Evolutionary conservation across 2,888 invertebrate species (phyloP).

Genomic region (Dynastes tityus): DNA sequence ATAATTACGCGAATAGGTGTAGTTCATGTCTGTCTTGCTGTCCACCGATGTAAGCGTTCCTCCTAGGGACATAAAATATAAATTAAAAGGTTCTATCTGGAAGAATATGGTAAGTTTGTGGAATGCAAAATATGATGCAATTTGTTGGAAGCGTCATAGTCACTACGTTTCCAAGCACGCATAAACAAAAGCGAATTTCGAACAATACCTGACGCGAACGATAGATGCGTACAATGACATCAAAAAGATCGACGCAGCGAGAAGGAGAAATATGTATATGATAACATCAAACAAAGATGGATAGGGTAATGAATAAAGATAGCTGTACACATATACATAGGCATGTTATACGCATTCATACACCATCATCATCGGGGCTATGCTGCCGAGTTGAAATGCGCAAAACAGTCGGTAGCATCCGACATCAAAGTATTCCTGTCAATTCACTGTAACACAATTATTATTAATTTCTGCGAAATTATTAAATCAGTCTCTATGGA

Average conservation of each 20-base stretch:
- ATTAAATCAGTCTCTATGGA: conserved; percentile 68
- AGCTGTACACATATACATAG: neutral
- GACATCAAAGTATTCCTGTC: conserved; percentile 68
- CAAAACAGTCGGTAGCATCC: conserved; percentile 54
- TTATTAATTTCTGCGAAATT: conserved; percentile 70
- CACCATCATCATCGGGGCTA: neutral
- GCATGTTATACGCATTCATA: neutral
- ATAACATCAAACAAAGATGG: conserved; percentile 23
- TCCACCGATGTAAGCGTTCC: too few species aligned
- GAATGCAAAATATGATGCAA: too few species aligned
- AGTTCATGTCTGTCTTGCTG: too few species aligned
- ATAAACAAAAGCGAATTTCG: conserved; percentile 65
- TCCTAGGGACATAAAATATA: too few species aligned
- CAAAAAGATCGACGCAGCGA: conserved; percentile 16
- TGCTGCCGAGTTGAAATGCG: conserved; percentile 64
- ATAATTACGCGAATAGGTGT: too few species aligned
- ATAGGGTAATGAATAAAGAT: conserved; percentile 29
- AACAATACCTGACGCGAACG: conserved; percentile 61
- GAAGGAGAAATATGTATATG: conserved; percentile 17
- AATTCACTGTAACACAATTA: conserved; percentile 69
- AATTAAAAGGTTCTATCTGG: too few species aligned
- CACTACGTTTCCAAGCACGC: conserved; percentile 46
- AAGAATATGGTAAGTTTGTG: too few species aligned
- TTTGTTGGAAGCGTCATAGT: too few species aligned
- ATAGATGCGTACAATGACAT: conserved; percentile 13